A percentile compares a stretch with the other conserved stretches of the same genome.
These are phyloP conservation scores for Melanotaenia maccullochi DNA, from an alignment of 2,797 vertebrate genomes.

Conservation along the genomic window DNA sequence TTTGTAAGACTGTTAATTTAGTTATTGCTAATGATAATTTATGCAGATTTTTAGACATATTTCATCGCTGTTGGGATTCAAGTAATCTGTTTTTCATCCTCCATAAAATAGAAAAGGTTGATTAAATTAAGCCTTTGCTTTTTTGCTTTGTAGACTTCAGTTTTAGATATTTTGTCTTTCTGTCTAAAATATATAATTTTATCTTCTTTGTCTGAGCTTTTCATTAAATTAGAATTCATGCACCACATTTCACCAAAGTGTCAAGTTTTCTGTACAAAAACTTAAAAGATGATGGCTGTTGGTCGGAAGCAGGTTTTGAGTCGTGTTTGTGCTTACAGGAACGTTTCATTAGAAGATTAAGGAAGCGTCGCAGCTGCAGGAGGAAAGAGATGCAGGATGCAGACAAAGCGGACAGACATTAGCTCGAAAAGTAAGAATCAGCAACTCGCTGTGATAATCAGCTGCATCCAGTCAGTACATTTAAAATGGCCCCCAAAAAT, in stretches of 20 bases:
- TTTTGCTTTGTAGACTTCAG: not conserved
- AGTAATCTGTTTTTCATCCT: too few relatives aligned
- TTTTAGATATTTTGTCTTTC: not conserved
- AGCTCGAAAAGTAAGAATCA: too few relatives aligned
- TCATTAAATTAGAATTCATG: not conserved
- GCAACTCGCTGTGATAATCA: too few relatives aligned
- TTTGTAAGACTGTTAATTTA: not conserved
- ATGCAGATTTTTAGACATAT: not conserved
- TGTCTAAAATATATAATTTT: not conserved
- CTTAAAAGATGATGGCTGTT: not conserved
- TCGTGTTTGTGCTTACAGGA: not conserved
- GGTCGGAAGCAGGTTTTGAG: not conserved
- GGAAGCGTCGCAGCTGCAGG: not conserved
- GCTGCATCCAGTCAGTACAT: too few relatives aligned
- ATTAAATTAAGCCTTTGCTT: not conserved
- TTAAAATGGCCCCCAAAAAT: too few relatives aligned
- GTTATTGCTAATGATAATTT: not conserved
- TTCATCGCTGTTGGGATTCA: too few relatives aligned
- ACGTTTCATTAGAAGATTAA: slow-evolving; percentile 1
- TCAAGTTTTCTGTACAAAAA: not conserved
- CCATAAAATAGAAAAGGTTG: too few relatives aligned
- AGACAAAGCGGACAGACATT: not conserved
- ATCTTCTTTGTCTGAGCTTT: not conserved
- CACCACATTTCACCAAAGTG: not conserved
- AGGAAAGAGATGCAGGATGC: slow-evolving; percentile 8